Percentiles rank a stretch among this genome's conserved stretches.
Conservation (phyloP, 2,797 vertebrate species). For the Pangasius krempfi region DNA sequence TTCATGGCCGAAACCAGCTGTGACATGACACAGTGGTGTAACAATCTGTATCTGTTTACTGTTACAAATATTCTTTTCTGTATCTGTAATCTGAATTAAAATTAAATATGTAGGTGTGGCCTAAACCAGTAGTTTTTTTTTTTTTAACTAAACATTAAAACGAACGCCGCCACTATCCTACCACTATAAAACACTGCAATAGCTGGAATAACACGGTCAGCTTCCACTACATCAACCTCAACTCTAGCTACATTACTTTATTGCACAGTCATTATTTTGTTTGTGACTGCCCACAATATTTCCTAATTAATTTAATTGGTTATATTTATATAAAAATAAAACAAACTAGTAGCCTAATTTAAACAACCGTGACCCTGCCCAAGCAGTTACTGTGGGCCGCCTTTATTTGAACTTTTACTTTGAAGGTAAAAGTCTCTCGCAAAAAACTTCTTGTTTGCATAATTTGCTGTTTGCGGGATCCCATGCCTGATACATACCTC, state of each 20-base stretch:
- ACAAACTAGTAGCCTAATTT: background rate
- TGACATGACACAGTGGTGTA: background rate
- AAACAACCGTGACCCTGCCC: background rate
- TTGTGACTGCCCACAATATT: background rate
- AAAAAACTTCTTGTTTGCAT: background rate
- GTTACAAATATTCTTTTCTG: background rate
- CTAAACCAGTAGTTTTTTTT: background rate
- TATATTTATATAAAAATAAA: background rate
- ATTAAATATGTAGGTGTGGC: background rate
- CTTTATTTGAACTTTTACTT: background rate
- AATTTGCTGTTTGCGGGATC: background rate
- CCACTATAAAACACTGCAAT: background rate
- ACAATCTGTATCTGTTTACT: background rate
- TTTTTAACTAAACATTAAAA: background rate
- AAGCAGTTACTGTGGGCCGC: background rate
- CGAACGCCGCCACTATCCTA: background rate
- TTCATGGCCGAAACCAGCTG: background rate
- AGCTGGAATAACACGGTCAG: background rate
- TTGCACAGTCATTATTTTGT: background rate
- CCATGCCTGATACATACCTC: background rate
- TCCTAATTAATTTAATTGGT: background rate
- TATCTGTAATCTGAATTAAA: background rate
- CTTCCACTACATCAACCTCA: background rate
- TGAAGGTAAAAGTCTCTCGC: background rate
- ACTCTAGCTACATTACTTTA: background rate